phyloP scores from a whole-genome alignment of 2,113 vertebrate genomes.

The Thunnus thynnus region DNA sequence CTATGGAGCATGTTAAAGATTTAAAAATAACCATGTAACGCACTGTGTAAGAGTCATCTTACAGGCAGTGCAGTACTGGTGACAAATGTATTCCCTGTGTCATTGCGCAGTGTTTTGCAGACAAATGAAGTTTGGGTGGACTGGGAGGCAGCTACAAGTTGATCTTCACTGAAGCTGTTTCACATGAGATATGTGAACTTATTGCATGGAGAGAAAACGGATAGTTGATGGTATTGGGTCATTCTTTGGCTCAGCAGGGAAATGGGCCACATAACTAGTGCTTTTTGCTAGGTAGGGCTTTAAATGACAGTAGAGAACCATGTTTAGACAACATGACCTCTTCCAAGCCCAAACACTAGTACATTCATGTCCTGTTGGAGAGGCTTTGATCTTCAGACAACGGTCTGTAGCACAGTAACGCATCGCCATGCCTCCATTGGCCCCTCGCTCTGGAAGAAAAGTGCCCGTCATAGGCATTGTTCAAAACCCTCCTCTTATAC shows the following conservation, averaged over 20 bases:
- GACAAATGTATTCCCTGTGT: constrained; percentile 53
- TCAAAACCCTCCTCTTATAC: constrained; percentile 56
- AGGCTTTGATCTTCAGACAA: constrained; percentile 64
- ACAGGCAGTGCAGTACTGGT: constrained; percentile 31
- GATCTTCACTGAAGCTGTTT: constrained; percentile 62
- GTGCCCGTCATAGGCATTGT: constrained; percentile 53
- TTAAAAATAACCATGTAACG: constrained; percentile 34
- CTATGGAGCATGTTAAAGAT: constrained; percentile 44
- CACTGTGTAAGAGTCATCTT: constrained; percentile 30
- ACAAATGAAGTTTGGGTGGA: constrained; percentile 51
- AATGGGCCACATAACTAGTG: constrained; percentile 70
- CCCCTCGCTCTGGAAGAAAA: constrained; percentile 67
- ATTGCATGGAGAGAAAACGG: constrained; percentile 69
- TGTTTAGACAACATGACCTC: constrained; percentile 49
- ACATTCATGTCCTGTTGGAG: constrained; percentile 81
- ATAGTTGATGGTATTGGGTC: constrained; percentile 65
- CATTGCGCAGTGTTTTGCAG: constrained; percentile 39
- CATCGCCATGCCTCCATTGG: constrained; percentile 45
- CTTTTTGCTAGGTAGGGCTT: constrained; percentile 64
- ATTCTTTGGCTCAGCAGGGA: constrained; percentile 81
- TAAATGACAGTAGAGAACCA: constrained; percentile 49
- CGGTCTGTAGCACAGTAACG: constrained; percentile 57
- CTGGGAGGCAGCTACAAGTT: constrained; percentile 66
- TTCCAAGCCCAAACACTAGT: constrained; percentile 70
- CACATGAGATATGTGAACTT: constrained; percentile 59